phyloP scores from a whole-genome alignment of 2,113 vertebrate genomes.

The Lanius ludovicianus region DNA sequence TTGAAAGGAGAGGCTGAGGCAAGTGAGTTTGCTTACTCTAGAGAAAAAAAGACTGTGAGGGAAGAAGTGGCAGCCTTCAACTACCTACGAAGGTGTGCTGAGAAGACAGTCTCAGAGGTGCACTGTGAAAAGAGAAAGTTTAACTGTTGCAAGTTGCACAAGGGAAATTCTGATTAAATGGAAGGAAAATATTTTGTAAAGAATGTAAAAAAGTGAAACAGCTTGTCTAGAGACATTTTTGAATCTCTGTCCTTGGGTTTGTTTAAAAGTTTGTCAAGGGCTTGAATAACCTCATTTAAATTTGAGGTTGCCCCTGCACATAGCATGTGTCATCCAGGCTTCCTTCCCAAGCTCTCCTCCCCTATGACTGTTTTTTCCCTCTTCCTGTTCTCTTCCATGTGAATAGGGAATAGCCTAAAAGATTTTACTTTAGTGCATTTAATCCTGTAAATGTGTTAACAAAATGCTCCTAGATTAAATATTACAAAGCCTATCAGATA shows the following conservation, averaged over 20 bases:
- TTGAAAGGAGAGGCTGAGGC: not conserved
- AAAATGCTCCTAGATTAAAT: not conserved
- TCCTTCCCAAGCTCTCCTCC: not conserved
- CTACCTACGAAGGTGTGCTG: accelerated
- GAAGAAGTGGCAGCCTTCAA: not conserved
- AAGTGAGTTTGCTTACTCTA: not conserved
- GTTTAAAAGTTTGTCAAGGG: not conserved
- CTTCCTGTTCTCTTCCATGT: not conserved
- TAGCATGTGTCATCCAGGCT: not conserved
- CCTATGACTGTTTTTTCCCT: not conserved
- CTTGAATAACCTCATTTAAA: not conserved
- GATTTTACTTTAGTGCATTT: not conserved
- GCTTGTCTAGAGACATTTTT: not conserved
- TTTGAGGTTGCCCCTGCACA: not conserved
- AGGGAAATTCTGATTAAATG: not conserved
- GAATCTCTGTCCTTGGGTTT: not conserved
- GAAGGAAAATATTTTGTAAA: not conserved
- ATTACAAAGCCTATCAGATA: not conserved
- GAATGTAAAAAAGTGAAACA: not conserved
- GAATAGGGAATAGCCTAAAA: not conserved
- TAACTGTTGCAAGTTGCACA: not conserved
- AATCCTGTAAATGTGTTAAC: not conserved
- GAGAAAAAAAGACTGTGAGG: not conserved
- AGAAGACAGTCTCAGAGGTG: accelerated
- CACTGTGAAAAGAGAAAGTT: not conserved